These are phyloP conservation scores for Rhagonycha lutea DNA, from an alignment of 2,888 invertebrate species.

Conservation along the genomic window DNA sequence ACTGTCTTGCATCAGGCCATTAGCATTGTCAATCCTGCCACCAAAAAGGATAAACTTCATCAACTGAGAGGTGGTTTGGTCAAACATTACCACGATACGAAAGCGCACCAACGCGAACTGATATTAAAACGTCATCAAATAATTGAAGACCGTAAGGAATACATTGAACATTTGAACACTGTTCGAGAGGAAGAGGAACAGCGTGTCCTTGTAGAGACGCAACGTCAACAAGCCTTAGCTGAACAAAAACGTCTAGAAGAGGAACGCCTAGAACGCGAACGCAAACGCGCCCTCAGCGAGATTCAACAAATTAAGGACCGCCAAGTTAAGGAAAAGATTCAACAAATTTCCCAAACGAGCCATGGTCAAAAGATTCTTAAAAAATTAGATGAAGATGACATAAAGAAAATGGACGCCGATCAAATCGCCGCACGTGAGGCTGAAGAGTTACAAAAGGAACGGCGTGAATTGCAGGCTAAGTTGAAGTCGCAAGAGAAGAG, in stretches of 20 bases:
- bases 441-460: conserved; percentile 92
- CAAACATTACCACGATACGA: conserved; percentile 82
- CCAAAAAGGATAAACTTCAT: conserved; percentile 71
- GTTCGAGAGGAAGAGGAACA: conserved; percentile 74
- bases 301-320: conserved; percentile 86
- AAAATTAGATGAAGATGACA: conserved; percentile 84
- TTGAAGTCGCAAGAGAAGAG: conserved; percentile 97
- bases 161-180: conserved; percentile 83
- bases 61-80: conserved; percentile 75
- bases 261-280: conserved; percentile 88
- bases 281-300: conserved; percentile 83
- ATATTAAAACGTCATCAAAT: conserved; percentile 92
- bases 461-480: conserved; percentile 87
- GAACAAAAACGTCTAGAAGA: conserved; percentile 86
- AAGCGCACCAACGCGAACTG: conserved; percentile 83
- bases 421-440: conserved; percentile 91
- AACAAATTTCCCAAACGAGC: conserved; percentile 89
- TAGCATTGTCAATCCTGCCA: conserved; percentile 78
- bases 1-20: conserved; percentile 82
- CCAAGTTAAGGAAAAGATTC: conserved; percentile 86
- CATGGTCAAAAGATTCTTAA: conserved; percentile 90
- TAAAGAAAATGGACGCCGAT: conserved; percentile 92
- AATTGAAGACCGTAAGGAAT: conserved; percentile 96
- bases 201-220: conserved; percentile 73
- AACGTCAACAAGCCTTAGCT: conserved; percentile 76